These are phyloP conservation scores for Drosophila sechellia DNA, from an alignment of 1,140 invertebrate genomes.

Conservation along the genomic window DNA sequence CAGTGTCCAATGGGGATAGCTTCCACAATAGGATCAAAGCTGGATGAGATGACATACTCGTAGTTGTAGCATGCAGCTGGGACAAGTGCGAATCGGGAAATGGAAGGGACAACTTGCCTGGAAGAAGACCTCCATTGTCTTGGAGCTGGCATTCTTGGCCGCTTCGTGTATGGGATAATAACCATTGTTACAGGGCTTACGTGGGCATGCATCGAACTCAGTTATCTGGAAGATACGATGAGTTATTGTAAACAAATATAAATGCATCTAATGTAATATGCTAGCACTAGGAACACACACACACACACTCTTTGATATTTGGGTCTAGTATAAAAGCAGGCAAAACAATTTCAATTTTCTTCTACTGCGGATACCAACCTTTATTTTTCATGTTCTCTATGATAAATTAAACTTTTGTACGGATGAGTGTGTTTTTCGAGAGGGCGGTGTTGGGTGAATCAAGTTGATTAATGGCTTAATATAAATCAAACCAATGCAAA, in stretches of 20 bases:
- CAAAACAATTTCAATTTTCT: conserved; percentile 27
- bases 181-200: conserved; percentile 92
- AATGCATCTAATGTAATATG: conserved; percentile 11
- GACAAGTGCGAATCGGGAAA: background rate
- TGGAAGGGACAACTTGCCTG: conserved; percentile 79
- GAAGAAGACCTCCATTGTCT: conserved; percentile 91
- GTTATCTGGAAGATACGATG: conserved; percentile 87
- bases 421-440: conserved; percentile 14
- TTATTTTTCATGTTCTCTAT: conserved; percentile 32
- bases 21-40: conserved; percentile 39
- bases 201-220: conserved; percentile 89
- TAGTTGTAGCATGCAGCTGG: conserved; percentile 28
- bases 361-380: conserved; percentile 60
- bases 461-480: conserved; percentile 63
- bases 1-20: conserved; percentile 19
- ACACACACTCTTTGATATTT: background rate
- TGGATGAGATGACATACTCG: conserved; percentile 33
- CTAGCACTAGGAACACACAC: conserved; percentile 12
- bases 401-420: conserved; percentile 59
- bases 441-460: conserved; percentile 1
- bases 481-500: conserved; percentile 47
- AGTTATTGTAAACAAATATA: conserved; percentile 36
- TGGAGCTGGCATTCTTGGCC: conserved; percentile 93
- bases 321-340: conserved; percentile 40
- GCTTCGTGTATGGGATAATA: conserved; percentile 95